These are phyloP conservation scores for Danio jaintianensis DNA, from an alignment of 2,797 vertebrate species.

Conservation along the genomic window DNA sequence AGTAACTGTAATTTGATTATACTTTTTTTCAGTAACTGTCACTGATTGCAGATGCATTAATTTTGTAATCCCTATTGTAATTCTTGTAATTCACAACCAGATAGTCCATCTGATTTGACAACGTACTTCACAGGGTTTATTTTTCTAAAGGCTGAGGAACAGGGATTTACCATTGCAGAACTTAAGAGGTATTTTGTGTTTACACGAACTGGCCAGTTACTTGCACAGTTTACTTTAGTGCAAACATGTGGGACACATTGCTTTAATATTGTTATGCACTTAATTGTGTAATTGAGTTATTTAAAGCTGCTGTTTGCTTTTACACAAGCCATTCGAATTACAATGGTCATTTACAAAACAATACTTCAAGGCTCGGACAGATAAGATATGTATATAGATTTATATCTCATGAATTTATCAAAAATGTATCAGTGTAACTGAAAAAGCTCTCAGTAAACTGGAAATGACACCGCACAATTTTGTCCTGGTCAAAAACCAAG, in stretches of 20 bases:
- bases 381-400: not conserved
- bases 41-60: too few species aligned
- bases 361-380: not conserved
- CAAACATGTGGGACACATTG: slow-evolving; percentile 73
- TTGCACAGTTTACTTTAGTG: slow-evolving; percentile 72
- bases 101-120: slow-evolving; percentile 68
- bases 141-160: slow-evolving; percentile 74
- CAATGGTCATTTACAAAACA: slow-evolving; percentile 53
- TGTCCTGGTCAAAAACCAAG: not conserved
- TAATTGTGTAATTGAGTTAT: slow-evolving; percentile 71
- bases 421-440: slow-evolving; percentile 45
- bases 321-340: slow-evolving; percentile 62
- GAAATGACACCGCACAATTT: not conserved
- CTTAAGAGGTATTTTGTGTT: slow-evolving; percentile 72
- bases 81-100: slow-evolving; percentile 37
- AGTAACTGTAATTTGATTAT: too few species aligned
- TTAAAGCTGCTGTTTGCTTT: slow-evolving; percentile 74
- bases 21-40: too few species aligned
- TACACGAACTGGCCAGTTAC: slow-evolving; percentile 75
- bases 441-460: slow-evolving; percentile 32
- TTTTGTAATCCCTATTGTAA: too few species aligned
- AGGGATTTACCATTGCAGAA: slow-evolving; percentile 67
- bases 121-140: slow-evolving; percentile 72
- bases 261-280: slow-evolving; percentile 69
- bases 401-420: slow-evolving; percentile 42